Evolutionary conservation across 1,140 invertebrate genomes (phyloP), one percentile per base, ranked within the genome.

Genomic region (Hirudo medicinalis): DNA sequence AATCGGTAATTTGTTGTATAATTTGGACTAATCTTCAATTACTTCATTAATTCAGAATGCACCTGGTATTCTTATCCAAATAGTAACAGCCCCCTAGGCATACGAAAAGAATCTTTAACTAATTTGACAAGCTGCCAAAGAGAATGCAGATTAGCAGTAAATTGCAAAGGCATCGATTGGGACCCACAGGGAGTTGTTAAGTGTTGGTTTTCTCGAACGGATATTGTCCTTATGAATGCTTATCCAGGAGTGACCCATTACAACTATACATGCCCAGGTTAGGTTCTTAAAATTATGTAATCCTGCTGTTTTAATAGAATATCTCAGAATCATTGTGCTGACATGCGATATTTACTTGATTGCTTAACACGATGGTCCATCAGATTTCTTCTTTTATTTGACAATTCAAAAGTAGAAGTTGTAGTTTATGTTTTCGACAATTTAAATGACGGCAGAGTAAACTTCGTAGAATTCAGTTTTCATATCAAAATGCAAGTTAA

Each of bases 211-310:
- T 63, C 57, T 63, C 22, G 22, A 25, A 63, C 11, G 22, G 29
- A 63, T 32, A 25, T 25, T 32, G 5, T 32, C 20, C 20, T 22
- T 15, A 60, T 60, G 5, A 63, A 63, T 63, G 6, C 22, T 32
- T 63, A 15, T 32, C 22, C 22, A 63, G 57, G 57, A 63, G 57
- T 63, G 22, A 63, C 57, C 22, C 57, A 63, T 63, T 63, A 19
- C 57, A 63, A 63, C 6, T 63, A 63, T 15, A 15, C 57, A 13
- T 63, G 57, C 57, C 57, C 57, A 63, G 57, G 57, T 63, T 57
- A 63, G 11, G 22, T 63, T 22, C 8, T 15, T 63, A 63, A 63
- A 63, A 63, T 22, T 25, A 25, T 19, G 1, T 11, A 25, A 25
- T 63, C 57, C 25, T 9, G 25, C 20, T 57, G 2, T 57, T 57